phyloP scores from a whole-genome alignment of 2,113 vertebrate species.

The Callipepla squamata region DNA sequence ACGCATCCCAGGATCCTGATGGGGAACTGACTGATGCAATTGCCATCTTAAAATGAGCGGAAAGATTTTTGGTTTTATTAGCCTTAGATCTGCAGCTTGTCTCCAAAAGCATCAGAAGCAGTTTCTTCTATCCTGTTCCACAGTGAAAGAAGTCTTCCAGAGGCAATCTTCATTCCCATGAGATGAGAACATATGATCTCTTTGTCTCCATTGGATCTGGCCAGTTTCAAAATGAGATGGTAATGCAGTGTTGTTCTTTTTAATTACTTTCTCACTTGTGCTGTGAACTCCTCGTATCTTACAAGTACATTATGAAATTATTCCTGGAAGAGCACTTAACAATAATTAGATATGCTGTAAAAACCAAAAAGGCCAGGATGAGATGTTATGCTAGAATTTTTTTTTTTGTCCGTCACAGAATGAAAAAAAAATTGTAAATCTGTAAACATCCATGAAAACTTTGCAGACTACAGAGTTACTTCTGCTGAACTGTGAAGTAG shows the following conservation, averaged over 20 bases:
- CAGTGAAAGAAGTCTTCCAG: constrained; percentile 1
- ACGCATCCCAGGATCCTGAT: too few relatives aligned
- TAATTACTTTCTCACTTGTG: constrained; percentile 19
- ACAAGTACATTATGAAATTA: background rate
- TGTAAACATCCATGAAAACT: background rate
- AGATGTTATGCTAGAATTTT: background rate
- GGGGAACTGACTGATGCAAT: too few relatives aligned
- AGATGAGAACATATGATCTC: background rate
- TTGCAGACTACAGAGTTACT: background rate
- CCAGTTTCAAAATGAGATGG: constrained; percentile 9
- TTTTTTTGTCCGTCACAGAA: background rate
- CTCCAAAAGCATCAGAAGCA: background rate
- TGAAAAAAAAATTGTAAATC: background rate
- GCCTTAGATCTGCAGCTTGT: constrained; percentile 21
- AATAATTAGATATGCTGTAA: constrained; percentile 18
- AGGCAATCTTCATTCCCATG: background rate
- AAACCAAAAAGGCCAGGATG: background rate
- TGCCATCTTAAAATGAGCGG: background rate
- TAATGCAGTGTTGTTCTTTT: background rate
- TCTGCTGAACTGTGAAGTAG: background rate
- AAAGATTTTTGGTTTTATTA: constrained; percentile 30
- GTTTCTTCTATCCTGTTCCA: background rate
- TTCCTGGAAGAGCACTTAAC: background rate
- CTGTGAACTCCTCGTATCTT: background rate
- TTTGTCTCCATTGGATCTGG: constrained; percentile 27